phyloP scores from a whole-genome alignment of 1,140 invertebrate genomes.

The Mamestra configurata region DNA sequence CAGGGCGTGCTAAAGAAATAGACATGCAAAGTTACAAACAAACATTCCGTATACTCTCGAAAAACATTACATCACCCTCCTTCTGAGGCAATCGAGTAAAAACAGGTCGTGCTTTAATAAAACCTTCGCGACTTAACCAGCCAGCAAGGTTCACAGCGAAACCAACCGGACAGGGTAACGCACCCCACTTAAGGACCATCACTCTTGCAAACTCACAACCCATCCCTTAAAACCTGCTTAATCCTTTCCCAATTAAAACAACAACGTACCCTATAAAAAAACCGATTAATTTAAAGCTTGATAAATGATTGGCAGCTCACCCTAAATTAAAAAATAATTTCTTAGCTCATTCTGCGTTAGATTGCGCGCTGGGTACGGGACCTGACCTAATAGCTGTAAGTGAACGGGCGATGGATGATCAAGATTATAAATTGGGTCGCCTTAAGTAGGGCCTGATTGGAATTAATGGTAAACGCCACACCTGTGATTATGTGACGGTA shows the following conservation, averaged over 20 bases:
- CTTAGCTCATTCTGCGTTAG: neutral
- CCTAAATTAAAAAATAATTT: conserved; percentile 20
- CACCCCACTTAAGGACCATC: neutral
- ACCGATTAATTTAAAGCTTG: conserved; percentile 19
- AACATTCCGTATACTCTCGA: no score
- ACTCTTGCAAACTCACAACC: neutral
- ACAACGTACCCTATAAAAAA: neutral
- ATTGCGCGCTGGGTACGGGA: neutral
- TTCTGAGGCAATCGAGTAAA: no score
- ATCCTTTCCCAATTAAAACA: conserved; percentile 22
- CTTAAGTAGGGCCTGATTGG: conserved; percentile 11
- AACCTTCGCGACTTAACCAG: no score
- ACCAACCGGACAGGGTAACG: neutral
- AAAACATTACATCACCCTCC: no score
- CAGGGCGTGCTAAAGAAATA: no score
- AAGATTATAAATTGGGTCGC: neutral
- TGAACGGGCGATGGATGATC: conserved; percentile 4
- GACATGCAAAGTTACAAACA: no score
- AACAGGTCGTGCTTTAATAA: no score
- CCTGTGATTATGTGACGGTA: neutral
- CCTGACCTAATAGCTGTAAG: neutral
- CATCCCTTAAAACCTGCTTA: neutral
- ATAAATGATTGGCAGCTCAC: conserved; percentile 11
- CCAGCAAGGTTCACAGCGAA: no score
- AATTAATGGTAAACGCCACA: conserved; percentile 8